These are phyloP conservation scores for Dasyurus viverrinus DNA, from an alignment of 2,113 vertebrate genomes.

Conservation along the genomic window DNA sequence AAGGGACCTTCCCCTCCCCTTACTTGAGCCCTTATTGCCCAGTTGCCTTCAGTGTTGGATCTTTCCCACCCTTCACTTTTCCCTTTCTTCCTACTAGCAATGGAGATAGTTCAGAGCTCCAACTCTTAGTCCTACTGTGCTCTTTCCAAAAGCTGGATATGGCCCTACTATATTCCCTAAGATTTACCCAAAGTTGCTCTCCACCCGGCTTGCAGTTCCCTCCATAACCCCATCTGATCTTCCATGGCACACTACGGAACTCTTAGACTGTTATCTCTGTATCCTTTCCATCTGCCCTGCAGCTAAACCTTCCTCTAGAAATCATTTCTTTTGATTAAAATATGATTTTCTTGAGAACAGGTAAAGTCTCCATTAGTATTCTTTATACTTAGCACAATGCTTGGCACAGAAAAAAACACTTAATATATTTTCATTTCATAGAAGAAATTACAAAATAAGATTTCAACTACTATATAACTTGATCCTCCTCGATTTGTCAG, in stretches of 20 bases:
- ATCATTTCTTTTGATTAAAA: background rate
- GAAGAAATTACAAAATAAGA: slow-evolving; percentile 26
- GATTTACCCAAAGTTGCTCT: background rate
- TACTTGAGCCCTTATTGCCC: background rate
- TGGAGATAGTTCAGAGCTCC: background rate
- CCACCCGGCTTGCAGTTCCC: background rate
- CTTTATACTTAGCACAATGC: background rate
- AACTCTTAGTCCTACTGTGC: background rate
- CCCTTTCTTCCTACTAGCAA: background rate
- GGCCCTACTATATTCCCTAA: background rate
- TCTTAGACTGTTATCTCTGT: background rate
- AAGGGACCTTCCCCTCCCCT: background rate
- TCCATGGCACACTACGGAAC: background rate
- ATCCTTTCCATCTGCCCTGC: background rate
- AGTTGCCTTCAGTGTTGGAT: background rate
- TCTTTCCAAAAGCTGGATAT: background rate
- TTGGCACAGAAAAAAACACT: background rate
- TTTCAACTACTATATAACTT: background rate
- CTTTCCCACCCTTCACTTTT: background rate
- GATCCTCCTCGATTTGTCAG: background rate
- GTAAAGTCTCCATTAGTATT: background rate
- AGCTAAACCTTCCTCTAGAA: background rate
- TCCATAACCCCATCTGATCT: background rate
- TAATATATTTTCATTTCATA: background rate
- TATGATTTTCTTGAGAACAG: background rate